A percentile compares a stretch with the other conserved stretches of the same genome.
phyloP scores from a whole-genome alignment of 1,140 invertebrate genomes.

The Penaeus indicus region DNA sequence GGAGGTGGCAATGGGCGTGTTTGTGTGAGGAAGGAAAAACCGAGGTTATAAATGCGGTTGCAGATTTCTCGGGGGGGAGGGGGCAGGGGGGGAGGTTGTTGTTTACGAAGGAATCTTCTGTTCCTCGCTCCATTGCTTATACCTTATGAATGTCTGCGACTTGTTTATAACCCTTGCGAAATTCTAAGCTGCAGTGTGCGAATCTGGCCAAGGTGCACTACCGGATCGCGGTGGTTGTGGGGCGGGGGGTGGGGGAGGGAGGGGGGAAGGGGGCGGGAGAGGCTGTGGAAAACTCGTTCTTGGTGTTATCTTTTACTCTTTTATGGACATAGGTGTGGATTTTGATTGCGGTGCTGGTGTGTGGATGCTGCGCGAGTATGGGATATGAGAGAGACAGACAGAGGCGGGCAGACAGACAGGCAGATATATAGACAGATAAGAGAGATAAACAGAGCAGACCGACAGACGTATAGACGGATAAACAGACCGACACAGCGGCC shows the following conservation, averaged over 20 bases:
- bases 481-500: too few species aligned
- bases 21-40: not conserved
- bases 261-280: not conserved
- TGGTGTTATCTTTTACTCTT: not conserved
- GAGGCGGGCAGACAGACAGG: too few species aligned
- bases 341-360: too few species aligned
- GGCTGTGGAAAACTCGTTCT: not conserved
- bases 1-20: not conserved
- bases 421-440: too few species aligned
- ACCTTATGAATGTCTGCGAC: slow-evolving; percentile 31
- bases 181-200: too few species aligned
- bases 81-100: not conserved
- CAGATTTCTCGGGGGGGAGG: not conserved
- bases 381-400: too few species aligned
- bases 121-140: slow-evolving; percentile 34
- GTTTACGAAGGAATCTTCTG: slow-evolving; percentile 29
- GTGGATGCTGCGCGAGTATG: too few species aligned
- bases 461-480: too few species aligned
- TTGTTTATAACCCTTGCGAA: slow-evolving; percentile 5
- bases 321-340: too few species aligned
- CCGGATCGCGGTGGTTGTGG: too few species aligned
- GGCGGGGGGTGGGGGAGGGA: not conserved
- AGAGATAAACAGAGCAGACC: too few species aligned
- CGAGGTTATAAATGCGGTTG: not conserved
- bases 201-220: too few species aligned